phyloP scores from a whole-genome alignment of 1,140 invertebrate species.

The Trinorchestia longiramus region DNA sequence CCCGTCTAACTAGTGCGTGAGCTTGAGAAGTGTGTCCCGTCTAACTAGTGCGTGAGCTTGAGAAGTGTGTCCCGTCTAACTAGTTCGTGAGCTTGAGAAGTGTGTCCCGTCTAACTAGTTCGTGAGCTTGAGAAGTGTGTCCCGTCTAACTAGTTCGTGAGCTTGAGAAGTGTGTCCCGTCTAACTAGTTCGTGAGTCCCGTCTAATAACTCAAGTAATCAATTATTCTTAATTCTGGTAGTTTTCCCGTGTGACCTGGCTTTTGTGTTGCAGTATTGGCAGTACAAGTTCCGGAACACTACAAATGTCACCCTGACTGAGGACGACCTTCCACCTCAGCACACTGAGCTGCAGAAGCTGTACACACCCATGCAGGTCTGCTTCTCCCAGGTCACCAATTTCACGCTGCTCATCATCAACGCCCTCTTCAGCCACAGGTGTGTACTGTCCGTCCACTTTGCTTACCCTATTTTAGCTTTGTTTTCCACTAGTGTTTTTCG shows the following conservation, averaged over 20 bases:
- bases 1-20: neutral
- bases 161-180: too few relatives aligned
- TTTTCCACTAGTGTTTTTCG: too few relatives aligned
- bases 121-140: too few relatives aligned
- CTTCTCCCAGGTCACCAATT: constrained; percentile 65
- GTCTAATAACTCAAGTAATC: too few relatives aligned
- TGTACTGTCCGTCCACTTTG: neutral
- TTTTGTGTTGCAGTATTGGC: constrained; percentile 86
- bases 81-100: too few relatives aligned
- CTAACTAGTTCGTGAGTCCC: too few relatives aligned
- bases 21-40: neutral
- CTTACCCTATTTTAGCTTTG: neutral
- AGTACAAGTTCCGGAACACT: constrained; percentile 91
- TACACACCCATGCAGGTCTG: constrained; percentile 65
- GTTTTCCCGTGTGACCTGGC: constrained; percentile 57
- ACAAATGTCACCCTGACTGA: constrained; percentile 68
- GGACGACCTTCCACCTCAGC: neutral
- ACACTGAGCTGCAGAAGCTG: constrained; percentile 60
- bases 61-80: too few relatives aligned
- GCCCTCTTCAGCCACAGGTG: constrained; percentile 66
- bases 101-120: too few relatives aligned
- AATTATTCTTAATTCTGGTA: too few relatives aligned
- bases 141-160: too few relatives aligned
- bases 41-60: too few relatives aligned
- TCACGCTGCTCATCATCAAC: constrained; percentile 65